These are phyloP conservation scores for Polietes domitor DNA, from an alignment of 2,888 invertebrate species.

Conservation along the genomic window DNA sequence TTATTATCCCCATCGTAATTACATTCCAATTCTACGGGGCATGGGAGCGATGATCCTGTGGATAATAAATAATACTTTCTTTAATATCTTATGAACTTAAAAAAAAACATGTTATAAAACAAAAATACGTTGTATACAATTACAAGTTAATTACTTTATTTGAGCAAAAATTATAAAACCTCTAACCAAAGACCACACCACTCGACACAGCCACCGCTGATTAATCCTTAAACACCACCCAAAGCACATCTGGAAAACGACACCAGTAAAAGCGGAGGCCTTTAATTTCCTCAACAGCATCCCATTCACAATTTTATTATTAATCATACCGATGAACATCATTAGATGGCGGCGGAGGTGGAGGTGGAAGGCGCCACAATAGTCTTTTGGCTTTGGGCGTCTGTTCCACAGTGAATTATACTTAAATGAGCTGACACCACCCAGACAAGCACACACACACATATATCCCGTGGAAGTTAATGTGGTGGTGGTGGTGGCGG, in stretches of 20 bases:
- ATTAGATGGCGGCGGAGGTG: slow-evolving; percentile 12
- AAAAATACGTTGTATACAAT: slow-evolving; percentile 8
- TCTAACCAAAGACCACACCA: neutral
- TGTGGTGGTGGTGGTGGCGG: neutral
- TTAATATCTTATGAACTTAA: too few relatives aligned
- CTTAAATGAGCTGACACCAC: slow-evolving; percentile 6
- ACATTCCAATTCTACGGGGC: too few relatives aligned
- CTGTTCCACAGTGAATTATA: slow-evolving; percentile 14
- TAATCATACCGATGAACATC: slow-evolving; percentile 31
- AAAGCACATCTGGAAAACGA: slow-evolving; percentile 11
- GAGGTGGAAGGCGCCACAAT: slow-evolving; percentile 3
- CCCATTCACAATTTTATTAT: slow-evolving; percentile 25
- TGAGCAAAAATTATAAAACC: slow-evolving; percentile 14
- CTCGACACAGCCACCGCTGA: neutral
- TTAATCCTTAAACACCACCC: slow-evolving; percentile 2
- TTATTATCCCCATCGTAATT: too few relatives aligned
- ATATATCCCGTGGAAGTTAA: neutral
- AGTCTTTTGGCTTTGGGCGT: slow-evolving; percentile 29
- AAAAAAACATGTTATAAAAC: too few relatives aligned
- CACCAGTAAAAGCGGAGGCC: neutral
- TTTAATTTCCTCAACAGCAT: slow-evolving; percentile 27
- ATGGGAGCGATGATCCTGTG: too few relatives aligned
- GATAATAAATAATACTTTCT: too few relatives aligned
- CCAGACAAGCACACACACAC: neutral
- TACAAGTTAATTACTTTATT: slow-evolving; percentile 38